Evolutionary conservation across 2,888 invertebrate species (phyloP).

Genomic region (Sussaba pulchella): DNA sequence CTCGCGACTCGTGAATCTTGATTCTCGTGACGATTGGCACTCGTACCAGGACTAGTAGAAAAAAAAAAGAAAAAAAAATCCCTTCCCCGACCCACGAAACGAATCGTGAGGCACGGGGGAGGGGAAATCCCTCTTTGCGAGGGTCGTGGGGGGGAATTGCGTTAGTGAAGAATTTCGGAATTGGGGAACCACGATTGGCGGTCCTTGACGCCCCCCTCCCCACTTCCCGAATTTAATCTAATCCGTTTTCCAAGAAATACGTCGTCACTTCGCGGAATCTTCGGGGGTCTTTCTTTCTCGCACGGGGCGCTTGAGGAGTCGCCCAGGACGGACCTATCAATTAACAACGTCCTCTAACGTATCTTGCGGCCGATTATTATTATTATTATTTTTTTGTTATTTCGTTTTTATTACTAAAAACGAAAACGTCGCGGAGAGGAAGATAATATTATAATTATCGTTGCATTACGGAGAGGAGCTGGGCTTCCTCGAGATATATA

Average conservation of each 20-base stretch:
- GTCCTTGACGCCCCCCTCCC: slow-evolving; percentile 24
- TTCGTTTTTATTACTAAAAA: background rate
- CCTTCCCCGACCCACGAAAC: background rate
- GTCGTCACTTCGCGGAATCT: slow-evolving; percentile 47
- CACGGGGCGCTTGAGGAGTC: slow-evolving; percentile 44
- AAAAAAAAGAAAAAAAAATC: slow-evolving; percentile 6
- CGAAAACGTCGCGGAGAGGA: background rate
- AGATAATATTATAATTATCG: slow-evolving; percentile 1
- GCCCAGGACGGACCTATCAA: background rate
- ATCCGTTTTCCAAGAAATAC: slow-evolving; percentile 58
- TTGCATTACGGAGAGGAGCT: background rate
- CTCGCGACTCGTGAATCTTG: background rate
- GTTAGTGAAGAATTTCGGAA: background rate
- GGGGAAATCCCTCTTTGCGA: background rate
- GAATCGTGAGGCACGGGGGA: background rate
- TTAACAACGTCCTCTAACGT: slow-evolving; percentile 3
- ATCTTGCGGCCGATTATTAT: background rate
- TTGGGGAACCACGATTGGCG: slow-evolving; percentile 26
- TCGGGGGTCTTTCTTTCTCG: slow-evolving; percentile 51
- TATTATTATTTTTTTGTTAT: too few relatives aligned
- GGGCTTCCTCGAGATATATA: background rate
- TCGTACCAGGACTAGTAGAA: slow-evolving; percentile 7
- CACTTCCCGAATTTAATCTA: slow-evolving; percentile 14
- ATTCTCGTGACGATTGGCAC: slow-evolving; percentile 7
- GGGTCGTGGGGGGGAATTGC: background rate